Conservation (phyloP, 2,113 vertebrate genomes). For the Todiramphus saurophagus region DNA sequence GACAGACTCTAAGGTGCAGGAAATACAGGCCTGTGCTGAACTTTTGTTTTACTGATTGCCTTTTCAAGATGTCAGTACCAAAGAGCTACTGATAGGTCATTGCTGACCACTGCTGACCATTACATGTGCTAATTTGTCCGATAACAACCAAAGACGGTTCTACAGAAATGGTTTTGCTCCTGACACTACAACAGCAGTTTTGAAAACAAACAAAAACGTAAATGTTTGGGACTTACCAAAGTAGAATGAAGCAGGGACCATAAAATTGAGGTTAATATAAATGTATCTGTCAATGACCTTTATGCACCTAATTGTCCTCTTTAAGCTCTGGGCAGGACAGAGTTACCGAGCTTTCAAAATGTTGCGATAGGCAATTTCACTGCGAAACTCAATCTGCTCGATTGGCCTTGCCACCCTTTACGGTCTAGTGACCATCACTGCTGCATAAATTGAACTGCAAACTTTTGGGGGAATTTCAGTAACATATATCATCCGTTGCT, state of each 20-base stretch:
- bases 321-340: neutral
- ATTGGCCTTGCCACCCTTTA: neutral
- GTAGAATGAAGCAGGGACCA: neutral
- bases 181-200: neutral
- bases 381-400: conserved; percentile 44
- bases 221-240: conserved; percentile 75
- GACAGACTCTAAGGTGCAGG: neutral
- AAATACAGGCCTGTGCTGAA: neutral
- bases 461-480: conserved; percentile 76
- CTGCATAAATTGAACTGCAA: conserved; percentile 23
- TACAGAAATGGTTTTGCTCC: neutral
- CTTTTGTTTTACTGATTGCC: neutral
- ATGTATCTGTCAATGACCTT: neutral
- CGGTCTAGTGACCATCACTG: neutral
- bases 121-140: neutral
- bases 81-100: neutral
- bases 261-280: neutral
- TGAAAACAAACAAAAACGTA: conserved; percentile 24
- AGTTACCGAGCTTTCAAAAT: neutral
- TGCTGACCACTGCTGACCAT: neutral
- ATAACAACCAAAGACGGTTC: neutral
- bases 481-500: neutral
- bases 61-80: neutral
- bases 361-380: neutral
- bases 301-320: neutral